Conservation (phyloP, 2,113 vertebrate genomes). For the Echinops telfairi region DNA sequence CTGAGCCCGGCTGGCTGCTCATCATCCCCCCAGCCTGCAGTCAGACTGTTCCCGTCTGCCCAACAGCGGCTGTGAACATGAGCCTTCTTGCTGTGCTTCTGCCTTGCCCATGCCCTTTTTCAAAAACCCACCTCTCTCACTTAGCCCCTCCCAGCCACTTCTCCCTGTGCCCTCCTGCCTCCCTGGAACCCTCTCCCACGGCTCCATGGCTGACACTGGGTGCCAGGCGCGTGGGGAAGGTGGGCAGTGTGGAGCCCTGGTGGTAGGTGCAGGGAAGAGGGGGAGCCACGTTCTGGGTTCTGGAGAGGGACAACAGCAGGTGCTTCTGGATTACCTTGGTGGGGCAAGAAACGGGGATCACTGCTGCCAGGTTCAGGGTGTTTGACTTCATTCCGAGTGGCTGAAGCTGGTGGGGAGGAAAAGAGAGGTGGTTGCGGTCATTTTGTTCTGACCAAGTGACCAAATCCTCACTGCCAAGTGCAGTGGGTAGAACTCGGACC, state of each 20-base stretch:
- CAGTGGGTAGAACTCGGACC: not conserved
- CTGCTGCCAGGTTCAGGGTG: slow-evolving; percentile 86
- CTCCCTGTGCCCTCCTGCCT: not conserved
- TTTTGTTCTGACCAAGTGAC: not conserved
- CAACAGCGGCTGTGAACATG: too few relatives aligned
- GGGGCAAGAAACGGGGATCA: slow-evolving; percentile 89
- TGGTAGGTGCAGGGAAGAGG: accelerated
- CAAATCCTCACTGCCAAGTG: not conserved
- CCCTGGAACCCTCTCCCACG: not conserved
- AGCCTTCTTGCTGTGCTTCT: too few relatives aligned
- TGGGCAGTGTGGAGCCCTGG: not conserved
- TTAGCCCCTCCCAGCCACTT: not conserved
- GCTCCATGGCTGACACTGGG: not conserved
- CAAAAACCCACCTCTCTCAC: not conserved
- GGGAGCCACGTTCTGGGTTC: not conserved
- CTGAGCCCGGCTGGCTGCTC: not conserved
- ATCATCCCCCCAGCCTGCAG: not conserved
- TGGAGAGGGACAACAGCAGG: not conserved
- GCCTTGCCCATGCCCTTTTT: too few relatives aligned
- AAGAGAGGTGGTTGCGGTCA: not conserved
- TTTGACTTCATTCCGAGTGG: slow-evolving; percentile 91
- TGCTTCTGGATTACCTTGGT: slow-evolving; percentile 87
- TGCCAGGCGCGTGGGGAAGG: not conserved
- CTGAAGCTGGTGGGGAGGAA: slow-evolving; percentile 88
- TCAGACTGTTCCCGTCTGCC: too few relatives aligned